Evolutionary conservation across 2,113 vertebrate genomes (phyloP).

Genomic region (Fukomys damarensis): DNA sequence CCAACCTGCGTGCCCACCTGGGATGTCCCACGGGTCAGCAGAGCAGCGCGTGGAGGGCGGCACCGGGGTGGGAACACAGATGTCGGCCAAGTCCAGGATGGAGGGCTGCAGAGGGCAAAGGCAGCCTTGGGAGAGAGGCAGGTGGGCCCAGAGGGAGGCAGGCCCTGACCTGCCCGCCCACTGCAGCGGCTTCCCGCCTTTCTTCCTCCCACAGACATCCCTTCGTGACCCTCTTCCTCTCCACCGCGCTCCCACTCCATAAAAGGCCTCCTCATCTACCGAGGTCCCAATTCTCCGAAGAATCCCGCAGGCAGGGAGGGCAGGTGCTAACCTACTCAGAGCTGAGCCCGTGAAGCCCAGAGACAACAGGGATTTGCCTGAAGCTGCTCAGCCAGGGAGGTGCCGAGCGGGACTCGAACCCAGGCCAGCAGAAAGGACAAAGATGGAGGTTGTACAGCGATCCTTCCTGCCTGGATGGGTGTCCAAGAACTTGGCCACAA

Average conservation of each 20-base stretch:
- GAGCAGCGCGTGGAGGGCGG: conserved; percentile 85
- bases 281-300: not conserved
- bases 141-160: conserved; percentile 25
- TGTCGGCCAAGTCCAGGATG: conserved; percentile 95
- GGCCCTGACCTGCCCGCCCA: not conserved
- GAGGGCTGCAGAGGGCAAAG: conserved; percentile 89
- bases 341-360: not conserved
- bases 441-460: not conserved
- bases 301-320: not conserved
- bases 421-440: not conserved
- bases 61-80: conserved; percentile 89
- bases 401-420: not conserved
- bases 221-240: not conserved
- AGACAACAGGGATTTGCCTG: not conserved
- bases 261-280: conserved; percentile 37
- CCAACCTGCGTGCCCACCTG: conserved; percentile 79
- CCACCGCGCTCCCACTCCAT: not conserved
- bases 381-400: not conserved
- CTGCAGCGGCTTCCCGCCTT: not conserved
- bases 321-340: not conserved
- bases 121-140: conserved; percentile 42
- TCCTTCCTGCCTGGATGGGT: not conserved
- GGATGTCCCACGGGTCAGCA: conserved; percentile 91
- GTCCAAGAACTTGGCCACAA: not conserved
- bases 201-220: conserved; percentile 52